Conservation (phyloP, 2,797 vertebrate species). For the Xenopus petersii region DNA sequence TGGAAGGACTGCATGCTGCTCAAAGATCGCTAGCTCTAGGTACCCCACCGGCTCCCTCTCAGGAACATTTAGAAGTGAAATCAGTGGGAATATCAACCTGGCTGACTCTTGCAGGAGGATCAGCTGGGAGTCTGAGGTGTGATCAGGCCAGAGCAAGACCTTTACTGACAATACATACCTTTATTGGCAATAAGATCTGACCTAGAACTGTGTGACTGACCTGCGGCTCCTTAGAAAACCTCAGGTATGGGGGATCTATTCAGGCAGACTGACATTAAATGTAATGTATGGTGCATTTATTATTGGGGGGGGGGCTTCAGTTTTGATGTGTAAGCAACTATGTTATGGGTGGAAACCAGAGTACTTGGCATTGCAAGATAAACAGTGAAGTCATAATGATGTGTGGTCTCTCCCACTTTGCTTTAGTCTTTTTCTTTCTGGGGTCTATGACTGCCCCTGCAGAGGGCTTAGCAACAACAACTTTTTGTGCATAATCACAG, state of each 20-base stretch:
- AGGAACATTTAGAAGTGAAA: constrained; percentile 64
- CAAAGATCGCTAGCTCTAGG: constrained; percentile 25
- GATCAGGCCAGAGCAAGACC: constrained; percentile 50
- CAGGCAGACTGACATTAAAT: not conserved
- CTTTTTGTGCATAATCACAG: too few species aligned
- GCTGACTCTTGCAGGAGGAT: constrained; percentile 82
- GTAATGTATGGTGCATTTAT: not conserved
- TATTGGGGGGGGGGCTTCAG: too few species aligned
- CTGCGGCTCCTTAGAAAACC: not conserved
- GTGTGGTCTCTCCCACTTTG: too few species aligned
- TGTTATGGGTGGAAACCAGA: too few species aligned
- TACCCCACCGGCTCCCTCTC: constrained; percentile 61
- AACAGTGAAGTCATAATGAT: not conserved
- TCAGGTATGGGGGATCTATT: not conserved
- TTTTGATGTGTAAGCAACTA: too few species aligned
- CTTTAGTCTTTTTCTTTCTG: too few species aligned
- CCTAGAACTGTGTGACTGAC: not conserved
- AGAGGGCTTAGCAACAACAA: too few species aligned
- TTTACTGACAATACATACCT: not conserved
- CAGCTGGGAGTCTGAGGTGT: constrained; percentile 93
- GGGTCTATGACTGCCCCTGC: too few species aligned
- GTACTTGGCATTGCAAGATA: not conserved
- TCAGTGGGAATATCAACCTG: constrained; percentile 62
- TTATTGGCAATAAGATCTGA: not conserved
- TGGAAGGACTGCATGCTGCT: constrained; percentile 49